Evolutionary conservation across 1,140 invertebrate genomes (phyloP).

Genomic region (Cydia splendana): DNA sequence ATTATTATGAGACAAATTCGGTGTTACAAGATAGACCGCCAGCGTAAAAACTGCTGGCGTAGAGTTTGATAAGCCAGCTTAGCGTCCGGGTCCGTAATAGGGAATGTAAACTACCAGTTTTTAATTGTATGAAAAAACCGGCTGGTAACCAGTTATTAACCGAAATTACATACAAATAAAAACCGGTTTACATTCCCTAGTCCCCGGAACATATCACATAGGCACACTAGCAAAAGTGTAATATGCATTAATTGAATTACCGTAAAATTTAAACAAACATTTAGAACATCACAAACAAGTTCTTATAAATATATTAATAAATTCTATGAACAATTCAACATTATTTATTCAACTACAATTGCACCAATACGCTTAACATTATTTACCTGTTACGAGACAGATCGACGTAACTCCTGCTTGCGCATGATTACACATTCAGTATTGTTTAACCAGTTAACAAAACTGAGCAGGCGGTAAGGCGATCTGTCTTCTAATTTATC

Average conservation of each 20-base stretch:
- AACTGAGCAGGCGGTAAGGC: neutral
- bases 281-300: constrained; percentile 13
- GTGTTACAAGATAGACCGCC: neutral
- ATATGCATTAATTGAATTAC: neutral
- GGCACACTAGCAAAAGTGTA: neutral
- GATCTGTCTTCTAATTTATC: neutral
- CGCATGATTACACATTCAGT: neutral
- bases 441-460: constrained; percentile 1
- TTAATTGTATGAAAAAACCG: too few relatives aligned
- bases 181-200: too few relatives aligned
- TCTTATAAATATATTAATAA: constrained; percentile 1
- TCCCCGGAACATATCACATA: neutral
- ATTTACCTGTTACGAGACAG: constrained; percentile 8
- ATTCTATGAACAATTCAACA: constrained; percentile 10
- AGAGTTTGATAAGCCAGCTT: neutral
- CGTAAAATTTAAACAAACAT: neutral
- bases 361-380: constrained; percentile 25
- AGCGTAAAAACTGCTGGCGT: neutral
- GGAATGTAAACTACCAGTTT: too few relatives aligned
- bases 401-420: neutral
- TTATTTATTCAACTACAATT: constrained; percentile 12
- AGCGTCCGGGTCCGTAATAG: neutral
- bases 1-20: constrained; percentile 12
- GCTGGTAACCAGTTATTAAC: too few relatives aligned
- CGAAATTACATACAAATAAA: too few relatives aligned